phyloP scores from a whole-genome alignment of 1,140 invertebrate species.

The Halictus rubicundus region DNA sequence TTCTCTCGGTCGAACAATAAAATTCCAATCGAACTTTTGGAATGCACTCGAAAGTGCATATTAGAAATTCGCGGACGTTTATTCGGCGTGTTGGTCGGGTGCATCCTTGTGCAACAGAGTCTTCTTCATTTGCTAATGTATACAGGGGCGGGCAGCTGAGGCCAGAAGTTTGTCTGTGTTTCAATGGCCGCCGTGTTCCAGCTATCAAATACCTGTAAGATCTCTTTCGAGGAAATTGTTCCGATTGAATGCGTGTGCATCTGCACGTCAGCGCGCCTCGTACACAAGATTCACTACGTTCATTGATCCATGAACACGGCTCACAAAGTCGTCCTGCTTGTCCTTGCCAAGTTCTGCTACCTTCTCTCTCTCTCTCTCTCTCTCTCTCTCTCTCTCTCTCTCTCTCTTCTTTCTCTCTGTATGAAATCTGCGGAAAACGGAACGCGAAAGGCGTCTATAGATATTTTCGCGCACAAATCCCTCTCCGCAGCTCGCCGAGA shows the following conservation, averaged over 20 bases:
- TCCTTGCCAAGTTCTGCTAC: constrained; percentile 1
- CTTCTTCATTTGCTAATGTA: not conserved
- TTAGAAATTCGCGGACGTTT: too few relatives aligned
- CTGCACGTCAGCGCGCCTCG: not conserved
- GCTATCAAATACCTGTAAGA: constrained; percentile 24
- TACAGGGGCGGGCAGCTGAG: not conserved
- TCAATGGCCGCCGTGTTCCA: constrained; percentile 23
- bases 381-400: not conserved
- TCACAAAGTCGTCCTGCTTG: constrained; percentile 28
- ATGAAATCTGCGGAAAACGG: not conserved
- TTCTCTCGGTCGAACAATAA: too few relatives aligned
- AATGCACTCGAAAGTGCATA: too few relatives aligned
- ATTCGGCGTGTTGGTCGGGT: too few relatives aligned
- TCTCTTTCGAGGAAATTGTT: constrained; percentile 32
- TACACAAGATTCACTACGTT: constrained; percentile 14
- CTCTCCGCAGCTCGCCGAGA: not conserved
- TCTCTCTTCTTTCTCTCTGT: not conserved
- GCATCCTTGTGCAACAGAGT: not conserved
- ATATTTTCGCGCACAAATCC: not conserved
- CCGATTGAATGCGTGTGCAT: constrained; percentile 28
- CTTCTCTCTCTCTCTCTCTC: not conserved
- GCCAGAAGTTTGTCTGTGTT: not conserved
- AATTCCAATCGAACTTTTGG: too few relatives aligned
- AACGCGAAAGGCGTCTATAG: not conserved
- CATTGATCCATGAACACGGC: constrained; percentile 46